A percentile compares a stretch with the other conserved stretches of the same genome.
Evolutionary conservation across 2,797 vertebrate genomes (phyloP).

Genomic region (Bovichtus variegatus): DNA sequence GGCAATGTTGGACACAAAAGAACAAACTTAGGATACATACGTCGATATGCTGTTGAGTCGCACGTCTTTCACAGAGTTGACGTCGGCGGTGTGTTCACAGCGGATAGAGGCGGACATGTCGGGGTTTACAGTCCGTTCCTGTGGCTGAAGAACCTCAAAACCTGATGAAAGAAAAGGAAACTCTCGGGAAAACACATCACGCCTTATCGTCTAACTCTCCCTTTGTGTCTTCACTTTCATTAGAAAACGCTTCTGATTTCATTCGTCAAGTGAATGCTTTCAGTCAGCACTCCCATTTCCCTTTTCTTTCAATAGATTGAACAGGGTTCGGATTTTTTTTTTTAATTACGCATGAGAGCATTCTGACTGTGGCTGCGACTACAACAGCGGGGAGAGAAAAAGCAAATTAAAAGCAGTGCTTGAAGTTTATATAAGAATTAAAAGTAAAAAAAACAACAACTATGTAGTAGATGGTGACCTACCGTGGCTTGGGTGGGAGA

Average conservation of each 20-base stretch:
- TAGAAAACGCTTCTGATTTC: background rate
- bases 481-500: slow-evolving; percentile 13
- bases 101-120: background rate
- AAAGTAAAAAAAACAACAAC: too few relatives aligned
- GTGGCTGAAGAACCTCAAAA: slow-evolving; percentile 39
- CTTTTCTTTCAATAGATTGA: background rate
- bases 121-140: background rate
- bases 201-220: background rate
- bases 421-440: background rate
- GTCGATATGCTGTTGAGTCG: background rate
- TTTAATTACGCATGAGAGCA: too few relatives aligned
- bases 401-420: background rate
- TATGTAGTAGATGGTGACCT: background rate
- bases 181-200: background rate
- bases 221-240: background rate
- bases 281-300: background rate
- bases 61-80: background rate
- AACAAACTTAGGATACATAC: slow-evolving; percentile 6
- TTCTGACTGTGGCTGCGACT: background rate
- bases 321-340: background rate
- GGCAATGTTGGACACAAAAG: background rate
- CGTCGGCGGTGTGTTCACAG: slow-evolving; percentile 6
- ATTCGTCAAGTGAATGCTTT: background rate
- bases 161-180: background rate
- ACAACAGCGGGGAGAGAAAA: background rate